Evolutionary conservation across 2,797 vertebrate species (phyloP), one percentile per base, ranked within the genome.

Genomic region (Lycodopsis pacificus): DNA sequence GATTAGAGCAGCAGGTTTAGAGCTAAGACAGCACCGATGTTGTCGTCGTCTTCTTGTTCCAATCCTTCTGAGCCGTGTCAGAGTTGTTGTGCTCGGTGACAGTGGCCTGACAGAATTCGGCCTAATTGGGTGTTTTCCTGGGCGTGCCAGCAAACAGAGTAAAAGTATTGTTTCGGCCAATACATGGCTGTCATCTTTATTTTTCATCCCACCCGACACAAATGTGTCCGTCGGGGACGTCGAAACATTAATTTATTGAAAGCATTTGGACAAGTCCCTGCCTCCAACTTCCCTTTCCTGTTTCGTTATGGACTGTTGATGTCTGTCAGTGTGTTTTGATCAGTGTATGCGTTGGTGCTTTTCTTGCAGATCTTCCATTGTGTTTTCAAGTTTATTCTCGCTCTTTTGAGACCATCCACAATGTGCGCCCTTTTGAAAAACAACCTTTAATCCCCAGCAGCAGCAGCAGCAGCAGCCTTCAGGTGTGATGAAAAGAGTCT

Each of bases 91-190:
- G 74, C 69, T 81, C 5, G 0, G 40, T 42, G 51, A 82, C 76
- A 54, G 69, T 38, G 67, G n/a, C 73, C 75, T 64, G 69, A 80
- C 79, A 76, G 53, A 25, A 68, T 36, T 32, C 46, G 49, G 49
- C 25, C 77, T 68, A 68, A 67, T 75, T 87, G 76, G 70, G 77
- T 66, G 73, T 71, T 81, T 58, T 81, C 67, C 84, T 42, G n/a
- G 4, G 66, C 66, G 58, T 61, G 64, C 82, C 65, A 48, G 49
- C 38, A 54, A 32, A 58, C 66, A 57, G 67, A 61, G 70, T 40
- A 27, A 67, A 58, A 14, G 53, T 57, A 73, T 38, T 42, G 68
- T 83, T 82, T 32, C 77, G 85, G 32, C 77, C 11, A 51, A 78
- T 62, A 70, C 46, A 34, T 68, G 17, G 14, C 42, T 71, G 64